Evolutionary conservation across 2,113 vertebrate genomes (phyloP), one percentile per base, ranked within the genome.

Genomic region (Blennius ocellaris): DNA sequence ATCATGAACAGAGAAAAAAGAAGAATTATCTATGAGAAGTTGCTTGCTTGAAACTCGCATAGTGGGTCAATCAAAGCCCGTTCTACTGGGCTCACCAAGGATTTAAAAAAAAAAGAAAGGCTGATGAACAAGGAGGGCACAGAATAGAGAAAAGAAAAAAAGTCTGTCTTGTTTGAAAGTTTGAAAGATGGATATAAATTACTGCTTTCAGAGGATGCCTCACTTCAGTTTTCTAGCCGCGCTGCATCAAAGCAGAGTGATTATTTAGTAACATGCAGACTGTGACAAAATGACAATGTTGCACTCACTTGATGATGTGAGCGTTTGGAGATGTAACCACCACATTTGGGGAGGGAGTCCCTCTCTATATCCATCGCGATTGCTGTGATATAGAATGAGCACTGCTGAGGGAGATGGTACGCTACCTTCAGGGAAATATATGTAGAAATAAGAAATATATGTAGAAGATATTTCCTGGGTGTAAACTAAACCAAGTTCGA

Each of bases 61-160:
- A 72, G 65, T 80, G 73, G 61, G 72, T 85, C 77, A 73, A 55
- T 76, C 66, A 81, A 82, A 81, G 63, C 60, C 40, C 48, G 43
- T 73, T 61, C 38, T 73, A 78, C 70, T 56, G 21, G 17, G 50
- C 68, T 76, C 61, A 68, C 43, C 57, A 63, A 30, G 66, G 49
- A 78, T 70, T 53, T 69, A 38, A 37, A 62, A 80, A 77, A 21
- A 61, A 80, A 78, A 66, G 49, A 56, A 21, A 50, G 12, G 74
- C 38, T 70, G 62, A 73, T 63, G 38, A 71, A 81, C 1, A 0
- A 50, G 9, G 57, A 78, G 14, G 15, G 57, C 6, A 21, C 10
- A 40, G 49, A 62, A 66, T n/a, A 40, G 55, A 59, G 30, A 68
- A 76, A 70, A 75, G 36, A 80, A 70, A 58, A 38, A 61, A 69